Conservation (phyloP, 2,113 vertebrate genomes). For the Coptodon rendalli region DNA sequence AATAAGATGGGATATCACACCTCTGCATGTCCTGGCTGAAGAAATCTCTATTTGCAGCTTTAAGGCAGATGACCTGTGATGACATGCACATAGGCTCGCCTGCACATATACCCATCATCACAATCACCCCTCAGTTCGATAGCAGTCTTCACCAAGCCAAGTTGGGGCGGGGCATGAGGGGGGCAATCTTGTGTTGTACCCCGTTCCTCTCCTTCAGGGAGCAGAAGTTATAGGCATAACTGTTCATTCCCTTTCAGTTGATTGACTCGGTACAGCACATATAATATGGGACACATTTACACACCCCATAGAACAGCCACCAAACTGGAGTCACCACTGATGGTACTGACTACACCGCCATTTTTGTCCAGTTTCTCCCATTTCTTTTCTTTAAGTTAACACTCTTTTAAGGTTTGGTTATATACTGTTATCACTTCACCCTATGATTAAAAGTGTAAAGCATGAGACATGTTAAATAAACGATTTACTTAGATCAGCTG, state of each 20-base stretch:
- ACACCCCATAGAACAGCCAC: neutral
- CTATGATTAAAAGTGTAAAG: neutral
- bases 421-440: neutral
- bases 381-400: neutral
- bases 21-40: neutral
- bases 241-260: neutral
- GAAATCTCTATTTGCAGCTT: neutral
- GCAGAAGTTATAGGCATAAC: neutral
- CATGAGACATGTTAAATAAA: accelerated
- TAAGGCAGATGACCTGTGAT: neutral
- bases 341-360: accelerated
- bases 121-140: neutral
- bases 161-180: accelerated
- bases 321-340: neutral
- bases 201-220: accelerated
- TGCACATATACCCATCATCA: neutral
- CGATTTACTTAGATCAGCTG: neutral
- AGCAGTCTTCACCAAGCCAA: neutral
- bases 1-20: neutral
- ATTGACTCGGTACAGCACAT: neutral
- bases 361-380: neutral
- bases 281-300: neutral
- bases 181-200: neutral
- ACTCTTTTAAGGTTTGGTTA: neutral
- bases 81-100: neutral